phyloP scores from a whole-genome alignment of 2,113 vertebrate genomes.

The Anhinga anhinga region DNA sequence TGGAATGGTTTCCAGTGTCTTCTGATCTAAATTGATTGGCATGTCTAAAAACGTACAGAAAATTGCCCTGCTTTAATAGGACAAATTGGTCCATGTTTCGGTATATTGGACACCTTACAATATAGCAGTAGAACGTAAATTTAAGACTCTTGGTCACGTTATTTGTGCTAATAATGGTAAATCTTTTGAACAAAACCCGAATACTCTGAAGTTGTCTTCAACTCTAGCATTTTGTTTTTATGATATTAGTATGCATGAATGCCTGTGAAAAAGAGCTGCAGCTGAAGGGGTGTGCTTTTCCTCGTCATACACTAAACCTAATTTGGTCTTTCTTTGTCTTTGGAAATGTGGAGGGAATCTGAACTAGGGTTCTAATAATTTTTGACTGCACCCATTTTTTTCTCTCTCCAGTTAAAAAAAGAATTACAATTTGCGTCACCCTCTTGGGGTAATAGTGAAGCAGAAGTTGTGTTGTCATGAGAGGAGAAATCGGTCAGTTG shows the following conservation, averaged over 20 bases:
- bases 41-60: conserved; percentile 60
- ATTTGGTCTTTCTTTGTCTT: conserved; percentile 68
- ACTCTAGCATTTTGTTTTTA: conserved; percentile 52
- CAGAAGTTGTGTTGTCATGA: not conserved
- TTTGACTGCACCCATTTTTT: conserved; percentile 54
- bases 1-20: conserved; percentile 45
- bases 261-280: conserved; percentile 47
- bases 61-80: conserved; percentile 52
- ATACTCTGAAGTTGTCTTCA: conserved; percentile 60
- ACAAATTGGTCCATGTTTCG: conserved; percentile 30
- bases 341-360: conserved; percentile 62
- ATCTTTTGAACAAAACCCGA: conserved; percentile 59
- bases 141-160: conserved; percentile 42
- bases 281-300: conserved; percentile 63
- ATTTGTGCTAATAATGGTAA: conserved; percentile 62
- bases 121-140: conserved; percentile 58
- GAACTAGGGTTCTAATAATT: conserved; percentile 42
- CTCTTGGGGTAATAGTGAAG: not conserved
- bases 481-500: not conserved
- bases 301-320: conserved; percentile 64
- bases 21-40: conserved; percentile 53
- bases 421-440: not conserved
- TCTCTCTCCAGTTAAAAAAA: not conserved
- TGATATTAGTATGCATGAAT: conserved; percentile 65
- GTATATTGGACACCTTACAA: conserved; percentile 14